Conservation (phyloP, 2,888 invertebrate genomes). For the Lucinisca nassula region DNA sequence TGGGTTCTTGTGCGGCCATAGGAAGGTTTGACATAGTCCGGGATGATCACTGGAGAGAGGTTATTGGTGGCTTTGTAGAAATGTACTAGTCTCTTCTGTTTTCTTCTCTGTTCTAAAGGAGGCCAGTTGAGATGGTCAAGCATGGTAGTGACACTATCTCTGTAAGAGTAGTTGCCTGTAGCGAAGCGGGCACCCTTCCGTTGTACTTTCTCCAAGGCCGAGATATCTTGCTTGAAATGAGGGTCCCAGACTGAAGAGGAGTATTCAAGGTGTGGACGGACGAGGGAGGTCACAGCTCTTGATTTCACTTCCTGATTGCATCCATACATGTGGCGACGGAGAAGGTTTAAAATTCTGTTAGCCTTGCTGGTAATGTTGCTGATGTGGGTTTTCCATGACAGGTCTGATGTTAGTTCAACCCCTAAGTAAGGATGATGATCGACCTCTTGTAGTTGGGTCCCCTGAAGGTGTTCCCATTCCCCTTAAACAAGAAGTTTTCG, state of each 20-base stretch:
- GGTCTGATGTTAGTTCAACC: too few relatives aligned
- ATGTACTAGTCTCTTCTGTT: neutral
- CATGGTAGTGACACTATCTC: slow-evolving; percentile 33
- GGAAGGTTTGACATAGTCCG: neutral
- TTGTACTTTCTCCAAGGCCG: neutral
- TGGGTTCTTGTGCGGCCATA: neutral
- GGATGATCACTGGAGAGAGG: neutral
- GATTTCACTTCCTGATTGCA: slow-evolving; percentile 18
- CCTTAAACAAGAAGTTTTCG: too few relatives aligned
- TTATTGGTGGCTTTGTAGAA: neutral
- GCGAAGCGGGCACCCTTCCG: slow-evolving; percentile 3
- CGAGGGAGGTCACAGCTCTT: neutral
- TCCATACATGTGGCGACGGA: slow-evolving; percentile 1
- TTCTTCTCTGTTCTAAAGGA: neutral
- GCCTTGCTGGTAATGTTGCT: neutral
- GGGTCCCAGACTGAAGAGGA: slow-evolving; percentile 27
- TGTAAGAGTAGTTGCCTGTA: slow-evolving; percentile 16
- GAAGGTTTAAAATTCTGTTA: neutral
- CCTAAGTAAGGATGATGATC: too few relatives aligned
- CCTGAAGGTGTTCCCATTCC: too few relatives aligned
- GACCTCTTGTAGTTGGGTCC: too few relatives aligned
- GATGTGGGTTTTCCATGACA: neutral
- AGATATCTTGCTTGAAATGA: neutral
- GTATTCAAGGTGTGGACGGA: slow-evolving; percentile 15
- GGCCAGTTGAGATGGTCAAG: slow-evolving; percentile 1